Evolutionary conservation across 2,797 vertebrate genomes (phyloP).

Genomic region (Chrosomus eos): DNA sequence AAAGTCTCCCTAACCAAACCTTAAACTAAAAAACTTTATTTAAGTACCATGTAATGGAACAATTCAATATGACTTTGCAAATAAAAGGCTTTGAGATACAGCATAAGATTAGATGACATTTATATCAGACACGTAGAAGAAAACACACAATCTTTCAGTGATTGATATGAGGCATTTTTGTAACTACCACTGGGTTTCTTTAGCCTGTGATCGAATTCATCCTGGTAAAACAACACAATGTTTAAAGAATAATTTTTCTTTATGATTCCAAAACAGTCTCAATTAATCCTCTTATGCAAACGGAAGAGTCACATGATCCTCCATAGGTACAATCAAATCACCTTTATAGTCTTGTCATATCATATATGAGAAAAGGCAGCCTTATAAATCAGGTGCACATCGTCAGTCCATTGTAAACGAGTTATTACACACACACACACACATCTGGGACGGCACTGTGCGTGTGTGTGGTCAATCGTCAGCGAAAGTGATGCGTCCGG

Average conservation of each 20-base stretch:
- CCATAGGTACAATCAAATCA: constrained; percentile 6
- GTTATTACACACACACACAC: not conserved
- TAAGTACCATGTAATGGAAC: not conserved
- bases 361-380: not conserved
- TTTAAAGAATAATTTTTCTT: not conserved
- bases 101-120: not conserved
- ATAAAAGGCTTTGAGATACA: not conserved
- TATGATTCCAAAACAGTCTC: not conserved
- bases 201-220: constrained; percentile 8
- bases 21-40: not conserved
- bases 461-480: constrained; percentile 82
- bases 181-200: not conserved
- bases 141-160: not conserved
- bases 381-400: constrained; percentile 5
- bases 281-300: not conserved
- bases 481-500: constrained; percentile 89
- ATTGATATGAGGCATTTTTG: not conserved
- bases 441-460: not conserved
- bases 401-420: constrained; percentile 47
- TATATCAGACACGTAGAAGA: not conserved
- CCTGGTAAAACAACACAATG: not conserved
- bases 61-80: not conserved
- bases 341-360: not conserved
- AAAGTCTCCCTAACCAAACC: not conserved
- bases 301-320: not conserved